Conservation (phyloP, 2,888 invertebrate species). For the Alloplasta piceator region DNA sequence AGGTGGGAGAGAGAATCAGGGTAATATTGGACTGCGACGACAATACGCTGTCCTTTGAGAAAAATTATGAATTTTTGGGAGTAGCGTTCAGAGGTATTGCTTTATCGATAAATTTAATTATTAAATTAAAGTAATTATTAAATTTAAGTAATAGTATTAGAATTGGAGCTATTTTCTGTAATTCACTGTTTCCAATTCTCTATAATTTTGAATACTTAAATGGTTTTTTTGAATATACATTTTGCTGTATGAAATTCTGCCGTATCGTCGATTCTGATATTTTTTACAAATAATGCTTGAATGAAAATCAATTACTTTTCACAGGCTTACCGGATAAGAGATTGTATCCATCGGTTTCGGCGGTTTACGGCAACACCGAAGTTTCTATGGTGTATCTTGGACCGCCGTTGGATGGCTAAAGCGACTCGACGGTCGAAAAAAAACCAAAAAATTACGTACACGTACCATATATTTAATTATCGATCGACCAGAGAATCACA, state of each 20-base stretch:
- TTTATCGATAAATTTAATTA: background rate
- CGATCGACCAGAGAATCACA: slow-evolving; percentile 41
- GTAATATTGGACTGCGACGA: slow-evolving; percentile 99
- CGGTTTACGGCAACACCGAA: slow-evolving; percentile 99
- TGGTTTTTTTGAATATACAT: slow-evolving; percentile 6
- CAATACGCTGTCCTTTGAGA: slow-evolving; percentile 98
- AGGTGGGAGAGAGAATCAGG: slow-evolving; percentile 98
- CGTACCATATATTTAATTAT: slow-evolving; percentile 11
- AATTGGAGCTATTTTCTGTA: background rate
- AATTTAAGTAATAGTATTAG: too few relatives aligned
- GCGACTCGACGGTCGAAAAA: slow-evolving; percentile 55
- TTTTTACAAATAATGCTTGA: too few relatives aligned
- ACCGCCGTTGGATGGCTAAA: slow-evolving; percentile 97
- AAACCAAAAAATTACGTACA: background rate
- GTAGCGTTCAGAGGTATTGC: slow-evolving; percentile 98
- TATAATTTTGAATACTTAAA: background rate
- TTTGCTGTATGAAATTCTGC: slow-evolving; percentile 11
- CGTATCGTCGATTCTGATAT: background rate
- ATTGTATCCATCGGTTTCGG: slow-evolving; percentile 97
- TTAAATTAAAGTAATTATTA: too few relatives aligned
- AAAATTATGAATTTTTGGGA: slow-evolving; percentile 98
- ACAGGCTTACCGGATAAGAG: slow-evolving; percentile 95
- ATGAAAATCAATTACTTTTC: slow-evolving; percentile 68
- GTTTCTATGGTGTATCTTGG: slow-evolving; percentile 99
- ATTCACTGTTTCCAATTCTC: background rate